These are phyloP conservation scores for Epizoanthus rinbou DNA, from an alignment of 92 coral and sea anemone species.

Conservation along the genomic window DNA sequence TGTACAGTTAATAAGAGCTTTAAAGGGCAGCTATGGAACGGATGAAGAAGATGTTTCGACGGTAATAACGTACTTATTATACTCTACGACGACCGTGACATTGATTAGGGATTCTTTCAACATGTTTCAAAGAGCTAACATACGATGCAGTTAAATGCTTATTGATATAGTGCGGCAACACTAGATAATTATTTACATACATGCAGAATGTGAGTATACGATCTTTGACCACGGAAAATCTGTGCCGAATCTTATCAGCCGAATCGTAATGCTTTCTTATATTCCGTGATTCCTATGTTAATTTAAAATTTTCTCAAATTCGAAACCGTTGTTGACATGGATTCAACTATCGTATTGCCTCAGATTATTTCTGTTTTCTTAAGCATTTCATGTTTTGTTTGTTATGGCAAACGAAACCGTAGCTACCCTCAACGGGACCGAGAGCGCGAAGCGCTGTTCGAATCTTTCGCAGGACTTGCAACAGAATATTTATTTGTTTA, in stretches of 20 bases:
- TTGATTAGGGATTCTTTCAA: neutral
- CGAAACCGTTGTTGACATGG: neutral
- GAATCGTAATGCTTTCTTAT: neutral
- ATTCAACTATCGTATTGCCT: neutral
- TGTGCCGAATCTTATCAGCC: no score
- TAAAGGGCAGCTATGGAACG: constrained; percentile 19
- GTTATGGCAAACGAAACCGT: neutral
- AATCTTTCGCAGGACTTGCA: neutral
- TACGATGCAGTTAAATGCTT: neutral
- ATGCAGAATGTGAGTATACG: no score
- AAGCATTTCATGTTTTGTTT: neutral
- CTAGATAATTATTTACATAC: no score
- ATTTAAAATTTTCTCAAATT: neutral
- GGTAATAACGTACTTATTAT: constrained; percentile 21
- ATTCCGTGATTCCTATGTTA: neutral
- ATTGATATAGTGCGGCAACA: neutral
- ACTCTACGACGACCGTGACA: neutral
- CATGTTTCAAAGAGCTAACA: constrained; percentile 7
- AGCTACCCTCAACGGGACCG: neutral
- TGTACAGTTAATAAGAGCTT: neutral
- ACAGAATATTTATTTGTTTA: neutral
- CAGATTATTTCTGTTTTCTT: neutral
- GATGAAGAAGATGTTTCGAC: constrained; percentile 25
- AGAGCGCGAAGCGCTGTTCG: neutral
- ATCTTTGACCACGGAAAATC: no score